These are phyloP conservation scores for Malurus leucopterus DNA, from an alignment of 2,797 vertebrate species.

Conservation along the genomic window DNA sequence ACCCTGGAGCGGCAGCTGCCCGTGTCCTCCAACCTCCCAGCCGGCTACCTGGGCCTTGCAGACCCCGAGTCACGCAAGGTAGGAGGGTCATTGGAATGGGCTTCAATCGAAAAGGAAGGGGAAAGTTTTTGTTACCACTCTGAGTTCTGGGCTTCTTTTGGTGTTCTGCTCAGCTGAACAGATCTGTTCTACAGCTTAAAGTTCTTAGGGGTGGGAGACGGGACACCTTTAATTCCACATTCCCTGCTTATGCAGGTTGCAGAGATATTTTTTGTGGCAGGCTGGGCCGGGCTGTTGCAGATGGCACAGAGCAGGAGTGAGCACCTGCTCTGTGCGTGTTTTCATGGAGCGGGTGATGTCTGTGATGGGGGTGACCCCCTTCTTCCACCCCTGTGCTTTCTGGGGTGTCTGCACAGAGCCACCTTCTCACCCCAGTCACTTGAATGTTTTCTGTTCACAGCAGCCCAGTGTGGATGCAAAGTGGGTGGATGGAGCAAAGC, in stretches of 20 bases:
- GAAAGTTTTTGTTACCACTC: neutral
- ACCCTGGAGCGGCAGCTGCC: constrained; percentile 86
- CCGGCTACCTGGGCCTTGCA: constrained; percentile 83
- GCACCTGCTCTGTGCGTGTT: rapidly evolving
- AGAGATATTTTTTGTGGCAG: neutral
- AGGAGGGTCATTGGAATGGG: neutral
- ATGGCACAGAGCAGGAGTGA: neutral
- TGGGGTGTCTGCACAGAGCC: neutral
- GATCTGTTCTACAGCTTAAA: neutral
- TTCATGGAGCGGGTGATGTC: neutral
- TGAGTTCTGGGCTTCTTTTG: neutral
- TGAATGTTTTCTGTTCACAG: constrained; percentile 48
- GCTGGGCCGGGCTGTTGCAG: neutral
- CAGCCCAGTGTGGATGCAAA: constrained; percentile 83
- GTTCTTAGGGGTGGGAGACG: neutral
- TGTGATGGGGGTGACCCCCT: rapidly evolving
- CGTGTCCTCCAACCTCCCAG: constrained; percentile 84
- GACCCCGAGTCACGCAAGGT: constrained; percentile 84
- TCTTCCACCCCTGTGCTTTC: neutral
- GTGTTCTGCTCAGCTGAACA: neutral
- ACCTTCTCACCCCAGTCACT: neutral
- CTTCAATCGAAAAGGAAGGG: neutral
- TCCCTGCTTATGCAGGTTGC: neutral
- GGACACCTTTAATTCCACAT: neutral
- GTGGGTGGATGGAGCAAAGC: constrained; percentile 94